phyloP scores from a whole-genome alignment of 2,888 invertebrate species.

The Leucophenga maculata region DNA sequence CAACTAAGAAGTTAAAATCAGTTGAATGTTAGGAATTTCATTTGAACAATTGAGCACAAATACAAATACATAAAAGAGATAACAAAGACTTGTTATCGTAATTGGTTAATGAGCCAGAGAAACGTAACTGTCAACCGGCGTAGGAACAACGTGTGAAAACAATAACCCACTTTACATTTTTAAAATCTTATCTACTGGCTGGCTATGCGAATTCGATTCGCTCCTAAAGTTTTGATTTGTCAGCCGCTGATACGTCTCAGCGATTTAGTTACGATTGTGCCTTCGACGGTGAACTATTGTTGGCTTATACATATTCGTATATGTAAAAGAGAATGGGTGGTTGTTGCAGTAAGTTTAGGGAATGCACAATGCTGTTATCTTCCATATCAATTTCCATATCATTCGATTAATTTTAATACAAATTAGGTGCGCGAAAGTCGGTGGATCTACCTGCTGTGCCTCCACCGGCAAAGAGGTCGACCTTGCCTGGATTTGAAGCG shows the following conservation, averaged over 20 bases:
- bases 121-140: not conserved
- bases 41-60: no score
- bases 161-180: slow-evolving; percentile 10
- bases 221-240: not conserved
- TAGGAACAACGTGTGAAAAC: not conserved
- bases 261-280: not conserved
- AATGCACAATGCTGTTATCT: not conserved
- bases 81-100: not conserved
- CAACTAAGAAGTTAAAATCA: no score
- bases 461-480: slow-evolving; percentile 49
- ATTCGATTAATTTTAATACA: slow-evolving; percentile 20
- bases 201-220: not conserved
- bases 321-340: not conserved
- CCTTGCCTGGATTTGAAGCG: slow-evolving; percentile 51
- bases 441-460: slow-evolving; percentile 59
- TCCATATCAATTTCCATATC: not conserved
- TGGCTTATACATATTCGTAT: not conserved
- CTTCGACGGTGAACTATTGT: not conserved
- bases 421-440: slow-evolving; percentile 54
- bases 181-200: not conserved
- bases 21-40: no score
- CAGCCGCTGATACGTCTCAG: not conserved
- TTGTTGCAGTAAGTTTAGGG: not conserved
- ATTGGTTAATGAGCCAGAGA: not conserved
- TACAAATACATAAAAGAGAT: no score